Base-by-base conservation (phyloP, 2,888 invertebrate genomes). In the Lumbricus terrestris region DNA sequence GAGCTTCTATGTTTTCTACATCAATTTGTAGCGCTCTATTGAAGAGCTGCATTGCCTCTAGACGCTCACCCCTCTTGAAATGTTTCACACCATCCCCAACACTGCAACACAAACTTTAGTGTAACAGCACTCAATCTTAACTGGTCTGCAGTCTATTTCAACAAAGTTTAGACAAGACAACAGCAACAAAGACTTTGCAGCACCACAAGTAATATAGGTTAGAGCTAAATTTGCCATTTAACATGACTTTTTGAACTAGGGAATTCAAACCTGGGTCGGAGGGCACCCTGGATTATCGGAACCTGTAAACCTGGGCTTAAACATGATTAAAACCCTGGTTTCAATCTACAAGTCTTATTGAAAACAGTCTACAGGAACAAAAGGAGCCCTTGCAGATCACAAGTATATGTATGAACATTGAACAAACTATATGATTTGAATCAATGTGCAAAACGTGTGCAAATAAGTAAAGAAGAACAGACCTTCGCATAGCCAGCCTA, bases 71-170 rank as follows among this genome's bases (percentile, higher is more conserved):
- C 88, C 97, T 97, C 95, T 98, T 98, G 95, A 98, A 98, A 95
- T 97, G 97, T 94, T 97, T 97, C 93, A 98, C 98, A 38, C 98
- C 98, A 95, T 98, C 97, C n/a, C 98, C 97, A 38, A 98, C 98
- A 94, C 97, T 97, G 95, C 23, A 93, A 92, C n/a, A 69, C 69
- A 69, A 69, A 91, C 34, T 1, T 23, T 29, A 88, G n/a, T 11
- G 29, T 34, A 29, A n/a, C 37, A 33, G 35, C 37, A 88, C 35
- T 20, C 88, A 88, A 37, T 37, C 35, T 2, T 23, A 88, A 34
- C 23, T 33, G n/a, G 88, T 88, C 11, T 37, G 38, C 23, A 88
- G 69, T 8, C 29, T n/a, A 69, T 69, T 69, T 69, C 69, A 69
- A n/a, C 69, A n/a, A n/a, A 69, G n/a, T 69, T 29, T 13, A 29